Conservation (phyloP, 2,113 vertebrate genomes). For the Tachuris rubrigastra region DNA sequence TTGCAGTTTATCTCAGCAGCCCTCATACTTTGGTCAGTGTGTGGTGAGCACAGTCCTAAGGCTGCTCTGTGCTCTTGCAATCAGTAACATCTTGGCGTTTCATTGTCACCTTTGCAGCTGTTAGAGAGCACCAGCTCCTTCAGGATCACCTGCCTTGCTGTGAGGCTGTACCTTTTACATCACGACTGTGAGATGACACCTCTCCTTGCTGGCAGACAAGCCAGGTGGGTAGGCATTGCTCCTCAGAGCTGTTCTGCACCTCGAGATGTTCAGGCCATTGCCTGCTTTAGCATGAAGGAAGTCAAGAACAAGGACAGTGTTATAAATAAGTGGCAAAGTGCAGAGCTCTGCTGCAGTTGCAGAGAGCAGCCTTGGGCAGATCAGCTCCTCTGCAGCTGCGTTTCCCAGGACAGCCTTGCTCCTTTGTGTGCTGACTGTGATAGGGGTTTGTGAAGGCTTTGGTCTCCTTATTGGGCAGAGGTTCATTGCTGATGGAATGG, state of each 20-base stretch:
- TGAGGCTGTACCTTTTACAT: slow-evolving; percentile 3
- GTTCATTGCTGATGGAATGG: background rate
- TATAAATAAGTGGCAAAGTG: background rate
- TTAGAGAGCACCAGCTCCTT: slow-evolving; percentile 3
- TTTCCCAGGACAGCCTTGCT: background rate
- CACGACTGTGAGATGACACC: background rate
- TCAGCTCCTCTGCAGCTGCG: background rate
- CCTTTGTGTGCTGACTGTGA: background rate
- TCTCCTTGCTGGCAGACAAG: slow-evolving; percentile 46
- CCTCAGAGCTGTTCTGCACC: background rate
- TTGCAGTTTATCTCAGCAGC: background rate
- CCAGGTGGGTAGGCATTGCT: slow-evolving; percentile 30
- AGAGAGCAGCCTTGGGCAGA: background rate
- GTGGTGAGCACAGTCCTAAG: background rate
- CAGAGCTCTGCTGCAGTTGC: background rate
- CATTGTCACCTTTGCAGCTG: slow-evolving; percentile 29
- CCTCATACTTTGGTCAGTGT: background rate
- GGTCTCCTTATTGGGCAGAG: background rate
- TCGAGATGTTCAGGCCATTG: background rate
- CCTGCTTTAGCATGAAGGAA: background rate
- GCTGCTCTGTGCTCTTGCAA: background rate
- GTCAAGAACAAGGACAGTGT: background rate
- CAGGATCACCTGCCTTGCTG: slow-evolving; percentile 24
- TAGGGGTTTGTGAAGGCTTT: background rate
- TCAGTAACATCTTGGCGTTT: background rate